Base-by-base conservation (phyloP, 1,140 invertebrate genomes). In the Amyelois transitella region DNA sequence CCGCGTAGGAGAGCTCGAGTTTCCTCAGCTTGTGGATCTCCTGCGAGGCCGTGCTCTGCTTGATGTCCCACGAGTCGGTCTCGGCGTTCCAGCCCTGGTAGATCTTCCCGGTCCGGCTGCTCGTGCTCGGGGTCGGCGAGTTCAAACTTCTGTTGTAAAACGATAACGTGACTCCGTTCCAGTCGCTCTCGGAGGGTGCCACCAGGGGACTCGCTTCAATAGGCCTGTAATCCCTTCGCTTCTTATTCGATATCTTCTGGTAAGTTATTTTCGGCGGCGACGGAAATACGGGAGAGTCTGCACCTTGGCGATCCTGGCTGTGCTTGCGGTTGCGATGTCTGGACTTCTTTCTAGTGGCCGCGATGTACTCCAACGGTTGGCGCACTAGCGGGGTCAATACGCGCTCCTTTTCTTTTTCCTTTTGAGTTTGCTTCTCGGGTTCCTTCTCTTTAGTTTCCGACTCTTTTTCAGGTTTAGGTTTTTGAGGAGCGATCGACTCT, bases 1-100 rank as follows among this genome's bases (percentile, higher is more conserved):
- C 94, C 0, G 95, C 95, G 73, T 96, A 96, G 2, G 94, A 94
- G 71, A 94, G 91, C 64, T 96, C 95, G 20, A 96, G 82, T 63
- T 93, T 92, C 75, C 93, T 93, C 43, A 96, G 82, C 67, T 94
- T 94, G 60, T 95, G 93, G 7, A 96, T 91, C 62, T 96, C 94
- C 66, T 94, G 93, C 0, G 94, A 94, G 2, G 94, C 94, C 7
- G 91, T 91, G 77, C 93, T 94, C 17, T 93, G 91, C 69, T 92
- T 93, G 63, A 91, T 93, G 58, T 92, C 91, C 85, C 85, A 88
- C 17, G 85, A 81, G 59, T 88, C 83, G 8, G 88, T 89, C 64
- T 89, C 88, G 6, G 88, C 55, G 69, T 89, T 89, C 81, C 82
- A 89, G 24, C 81, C 81, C 60, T 89, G 86, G 69, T 89, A 88